Evolutionary conservation across 1,140 invertebrate genomes (phyloP).

Genomic region (Diorhabda sublineata): DNA sequence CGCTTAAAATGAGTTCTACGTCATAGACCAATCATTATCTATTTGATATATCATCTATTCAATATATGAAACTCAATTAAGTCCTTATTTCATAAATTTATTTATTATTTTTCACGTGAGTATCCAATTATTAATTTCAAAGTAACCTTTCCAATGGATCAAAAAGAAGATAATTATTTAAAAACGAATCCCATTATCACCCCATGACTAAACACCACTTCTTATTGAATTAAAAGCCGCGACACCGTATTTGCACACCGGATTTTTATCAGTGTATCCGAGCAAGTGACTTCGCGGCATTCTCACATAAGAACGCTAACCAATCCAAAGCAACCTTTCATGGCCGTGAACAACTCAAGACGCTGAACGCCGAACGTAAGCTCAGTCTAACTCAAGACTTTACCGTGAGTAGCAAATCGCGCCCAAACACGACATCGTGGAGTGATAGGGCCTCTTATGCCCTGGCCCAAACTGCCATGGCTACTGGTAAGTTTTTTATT

Average conservation of each 20-base stretch:
- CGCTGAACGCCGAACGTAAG: neutral
- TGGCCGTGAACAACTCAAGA: conserved; percentile 1
- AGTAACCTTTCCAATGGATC: too few species aligned
- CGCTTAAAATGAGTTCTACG: too few species aligned
- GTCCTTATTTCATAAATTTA: too few species aligned
- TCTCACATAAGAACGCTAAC: neutral
- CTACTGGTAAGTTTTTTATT: neutral
- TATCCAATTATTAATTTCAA: too few species aligned
- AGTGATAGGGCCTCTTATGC: neutral
- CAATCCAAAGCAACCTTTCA: neutral
- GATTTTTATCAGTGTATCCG: neutral
- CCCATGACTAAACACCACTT: neutral
- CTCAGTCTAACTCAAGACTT: conserved; percentile 2
- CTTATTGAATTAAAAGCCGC: neutral
- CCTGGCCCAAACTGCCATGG: neutral
- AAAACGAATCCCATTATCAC: neutral
- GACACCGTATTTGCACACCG: neutral
- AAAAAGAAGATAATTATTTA: too few species aligned
- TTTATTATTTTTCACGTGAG: too few species aligned
- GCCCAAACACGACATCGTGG: neutral
- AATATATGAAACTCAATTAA: too few species aligned
- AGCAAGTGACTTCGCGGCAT: conserved; percentile 1
- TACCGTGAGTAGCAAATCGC: neutral
- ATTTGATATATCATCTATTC: too few species aligned
- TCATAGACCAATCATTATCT: too few species aligned